Evolutionary conservation across 92 coral and sea anemone genomes (phyloP), one percentile per base, ranked within the genome.

Genomic region (Desmophyllum pertusum): DNA sequence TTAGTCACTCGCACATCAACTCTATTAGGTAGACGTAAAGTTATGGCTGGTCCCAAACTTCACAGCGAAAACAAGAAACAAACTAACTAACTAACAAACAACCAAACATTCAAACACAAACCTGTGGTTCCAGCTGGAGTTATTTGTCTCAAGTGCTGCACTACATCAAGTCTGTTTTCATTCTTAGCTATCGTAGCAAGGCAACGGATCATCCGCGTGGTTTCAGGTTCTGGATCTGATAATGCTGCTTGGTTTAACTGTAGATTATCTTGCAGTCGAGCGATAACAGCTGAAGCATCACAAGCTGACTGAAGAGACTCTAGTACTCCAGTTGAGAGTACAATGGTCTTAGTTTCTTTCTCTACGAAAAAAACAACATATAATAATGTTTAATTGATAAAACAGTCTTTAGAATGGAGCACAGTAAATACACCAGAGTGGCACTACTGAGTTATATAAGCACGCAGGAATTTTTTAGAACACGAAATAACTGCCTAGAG

Each of bases 101-200:
- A n/a, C n/a, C 51, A 45, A 45, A 45, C 17, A 21, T 19, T 2
- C 5, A 52, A 52, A 52, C 61, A 19, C 19, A 52, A n/a, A 52
- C 61, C 61, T 52, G 61, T 52, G n/a, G 61, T 52, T 19, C 61
- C 61, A 52, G 61, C 61, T 18, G 61, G 61, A 52, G 61, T 52
- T 21, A 52, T 52, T 52, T 52, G 23, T 23, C 61, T 43, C 10
- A 43, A 52, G 27, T 52, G n/a, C 61, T 52, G 3, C n/a, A 52
- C 61, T 52, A 52, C 61, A 19, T 52, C 61, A 19, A 52, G 61
- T 52, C 61, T 15, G 61, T 19, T 21, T 9, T 21, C 61, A 52
- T 2, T 52, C n/a, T 52, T 52, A 17, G 61, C 61, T 52, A 18
- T 23, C 61, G 21, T 17, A 21, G 61, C 23, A 52, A 52, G 29